Evolutionary conservation across 2,888 invertebrate genomes (phyloP), one percentile per base, ranked within the genome.

Genomic region (Campoplex nolae): DNA sequence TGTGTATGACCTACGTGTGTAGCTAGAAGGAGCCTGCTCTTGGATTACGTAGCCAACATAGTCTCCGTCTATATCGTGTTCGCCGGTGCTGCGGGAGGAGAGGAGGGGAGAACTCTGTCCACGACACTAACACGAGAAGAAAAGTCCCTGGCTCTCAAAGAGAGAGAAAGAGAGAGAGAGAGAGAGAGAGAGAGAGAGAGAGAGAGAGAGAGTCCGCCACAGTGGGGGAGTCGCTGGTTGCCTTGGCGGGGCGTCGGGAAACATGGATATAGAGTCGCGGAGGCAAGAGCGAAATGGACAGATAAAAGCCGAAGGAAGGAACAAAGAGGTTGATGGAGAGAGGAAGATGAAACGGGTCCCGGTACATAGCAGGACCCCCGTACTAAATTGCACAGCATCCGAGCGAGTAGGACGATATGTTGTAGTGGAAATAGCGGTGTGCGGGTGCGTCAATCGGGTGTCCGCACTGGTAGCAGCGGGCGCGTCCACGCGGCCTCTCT

Each of bases 401-500:
- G 78, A 71, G 58, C 23, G 67, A 62, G 68, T n/a, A 18, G 35
- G 38, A 51, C 23, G 76, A 18, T 23, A 58, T 51, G 78, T 78
- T 58, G 71, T 70, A 54, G 70, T 77, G 62, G 77, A 54, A 54
- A 45, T 23, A n/a, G 51, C 38, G 23, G 68, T 77, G 71, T 86
- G 84, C 84, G 85, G 86, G 84, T 86, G 85, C 86, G 87, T 84
- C 84, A 77, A 70, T 84, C 83, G 83, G 80, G 87, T 83, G 90
- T 87, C 89, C 90, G 90, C 89, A 62, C 90, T 90, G 92, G 91
- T 88, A 85, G 89, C 87, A 88, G 85, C 88, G 84, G 90, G 89
- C 90, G 88, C 92, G 93, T 93, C 93, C 93, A 95, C 96, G 95
- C 95, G 96, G 93, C 90, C 93, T 92, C 87, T 95, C 45, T 35